Percentiles rank a stretch among this genome's conserved stretches.
These are phyloP conservation scores for Mythimna albipuncta DNA, from an alignment of 2,888 invertebrate species.

Conservation along the genomic window DNA sequence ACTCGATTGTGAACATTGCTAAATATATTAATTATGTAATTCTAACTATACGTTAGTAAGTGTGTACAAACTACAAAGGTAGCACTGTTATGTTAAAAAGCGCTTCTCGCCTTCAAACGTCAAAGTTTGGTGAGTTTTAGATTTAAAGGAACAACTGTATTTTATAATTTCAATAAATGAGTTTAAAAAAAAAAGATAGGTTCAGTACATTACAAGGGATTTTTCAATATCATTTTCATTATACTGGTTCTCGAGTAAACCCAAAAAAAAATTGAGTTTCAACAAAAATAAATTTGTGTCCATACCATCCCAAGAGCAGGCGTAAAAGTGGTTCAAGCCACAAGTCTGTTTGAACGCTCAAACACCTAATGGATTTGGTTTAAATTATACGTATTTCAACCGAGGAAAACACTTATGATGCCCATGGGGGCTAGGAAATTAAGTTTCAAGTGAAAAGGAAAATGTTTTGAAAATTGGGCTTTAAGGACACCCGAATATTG, in stretches of 20 bases:
- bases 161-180: too few relatives aligned
- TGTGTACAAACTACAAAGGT: too few relatives aligned
- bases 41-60: too few relatives aligned
- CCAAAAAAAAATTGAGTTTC: not conserved
- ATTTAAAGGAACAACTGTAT: too few relatives aligned
- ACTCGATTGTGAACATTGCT: too few relatives aligned
- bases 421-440: conserved; percentile 56
- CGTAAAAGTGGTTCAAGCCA: conserved; percentile 33
- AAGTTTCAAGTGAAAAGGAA: conserved; percentile 52
- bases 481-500: conserved; percentile 28
- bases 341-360: conserved; percentile 45
- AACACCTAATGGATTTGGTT: conserved; percentile 54
- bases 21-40: too few relatives aligned
- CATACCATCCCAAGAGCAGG: not conserved
- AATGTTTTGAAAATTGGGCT: conserved; percentile 56
- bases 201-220: not conserved
- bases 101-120: too few relatives aligned
- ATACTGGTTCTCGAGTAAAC: not conserved
- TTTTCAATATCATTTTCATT: not conserved
- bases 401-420: conserved; percentile 49
- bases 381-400: conserved; percentile 54
- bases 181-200: too few relatives aligned
- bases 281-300: not conserved
- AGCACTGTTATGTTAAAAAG: too few relatives aligned
- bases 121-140: too few relatives aligned